phyloP scores from a whole-genome alignment of 1,140 invertebrate genomes.

The Pseudobourletiella spinata region DNA sequence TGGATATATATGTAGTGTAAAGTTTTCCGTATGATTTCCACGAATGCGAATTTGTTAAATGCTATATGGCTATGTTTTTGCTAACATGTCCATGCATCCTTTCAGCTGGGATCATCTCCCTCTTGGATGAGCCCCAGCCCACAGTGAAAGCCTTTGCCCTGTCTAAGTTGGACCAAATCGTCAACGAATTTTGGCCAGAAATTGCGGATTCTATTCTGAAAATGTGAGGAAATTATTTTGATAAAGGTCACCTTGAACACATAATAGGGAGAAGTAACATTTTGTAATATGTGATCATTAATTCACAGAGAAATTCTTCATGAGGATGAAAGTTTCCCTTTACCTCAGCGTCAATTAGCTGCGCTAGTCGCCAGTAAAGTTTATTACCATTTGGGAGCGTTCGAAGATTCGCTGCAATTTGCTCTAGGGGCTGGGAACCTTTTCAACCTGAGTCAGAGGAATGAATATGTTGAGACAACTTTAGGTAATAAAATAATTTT shows the following conservation, averaged over 20 bases:
- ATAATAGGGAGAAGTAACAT: too few species aligned
- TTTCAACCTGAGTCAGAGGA: slow-evolving; percentile 85
- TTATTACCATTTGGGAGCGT: slow-evolving; percentile 94
- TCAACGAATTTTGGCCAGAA: slow-evolving; percentile 97
- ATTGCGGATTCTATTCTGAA: slow-evolving; percentile 96
- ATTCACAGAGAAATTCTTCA: slow-evolving; percentile 83
- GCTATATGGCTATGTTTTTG: too few species aligned
- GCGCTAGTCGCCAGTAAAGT: slow-evolving; percentile 97
- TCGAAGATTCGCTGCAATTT: slow-evolving; percentile 90
- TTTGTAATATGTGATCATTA: too few species aligned
- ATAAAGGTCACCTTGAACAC: too few species aligned
- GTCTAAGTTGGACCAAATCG: slow-evolving; percentile 82
- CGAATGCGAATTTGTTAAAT: too few species aligned
- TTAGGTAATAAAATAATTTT: slow-evolving; percentile 68
- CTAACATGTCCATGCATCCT: too few species aligned
- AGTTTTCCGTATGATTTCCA: too few species aligned
- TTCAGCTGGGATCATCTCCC: slow-evolving; percentile 82
- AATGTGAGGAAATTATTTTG: slow-evolving; percentile 68
- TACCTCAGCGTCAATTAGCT: slow-evolving; percentile 67
- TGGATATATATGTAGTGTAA: too few species aligned
- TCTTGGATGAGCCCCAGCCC: slow-evolving; percentile 84
- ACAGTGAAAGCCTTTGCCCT: slow-evolving; percentile 88
- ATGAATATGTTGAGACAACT: slow-evolving; percentile 94
- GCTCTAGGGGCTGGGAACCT: slow-evolving; percentile 84
- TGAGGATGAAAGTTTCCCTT: slow-evolving; percentile 73